Evolutionary conservation across 1,140 invertebrate species (phyloP).

Genomic region (Limonius californicus): DNA sequence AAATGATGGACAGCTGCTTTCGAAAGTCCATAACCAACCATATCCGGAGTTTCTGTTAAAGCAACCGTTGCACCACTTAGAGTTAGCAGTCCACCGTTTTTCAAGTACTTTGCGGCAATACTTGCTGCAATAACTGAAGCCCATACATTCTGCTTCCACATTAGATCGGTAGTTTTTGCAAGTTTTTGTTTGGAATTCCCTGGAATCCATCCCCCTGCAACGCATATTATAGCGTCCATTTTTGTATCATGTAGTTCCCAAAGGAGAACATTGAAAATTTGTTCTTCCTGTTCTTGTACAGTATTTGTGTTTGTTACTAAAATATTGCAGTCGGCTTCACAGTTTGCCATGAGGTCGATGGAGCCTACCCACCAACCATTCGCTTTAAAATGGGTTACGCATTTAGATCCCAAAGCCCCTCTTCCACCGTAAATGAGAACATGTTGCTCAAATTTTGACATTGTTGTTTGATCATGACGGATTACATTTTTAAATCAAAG

Average conservation of each 20-base stretch:
- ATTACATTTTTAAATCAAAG: too few species aligned
- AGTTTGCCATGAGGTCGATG: background rate
- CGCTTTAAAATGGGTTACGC: background rate
- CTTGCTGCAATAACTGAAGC: background rate
- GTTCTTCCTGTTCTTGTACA: background rate
- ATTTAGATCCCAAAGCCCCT: background rate
- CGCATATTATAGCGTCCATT: background rate
- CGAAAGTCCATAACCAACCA: background rate
- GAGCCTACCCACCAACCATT: background rate
- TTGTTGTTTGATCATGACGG: too few species aligned
- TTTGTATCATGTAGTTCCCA: background rate
- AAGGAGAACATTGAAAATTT: background rate
- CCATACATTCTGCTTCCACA: background rate
- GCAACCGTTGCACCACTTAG: background rate
- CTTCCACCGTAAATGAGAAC: background rate
- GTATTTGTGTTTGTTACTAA: background rate
- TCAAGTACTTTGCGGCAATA: background rate
- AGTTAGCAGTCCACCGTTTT: background rate
- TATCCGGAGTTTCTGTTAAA: background rate
- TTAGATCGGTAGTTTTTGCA: background rate
- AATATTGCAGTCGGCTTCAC: background rate
- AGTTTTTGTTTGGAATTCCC: background rate
- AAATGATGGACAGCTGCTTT: background rate
- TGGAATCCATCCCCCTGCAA: background rate
- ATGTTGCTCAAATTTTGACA: too few species aligned